Evolutionary conservation across 2,797 vertebrate genomes (phyloP), one percentile per base, ranked within the genome.

Genomic region (Oreochromis grahami): DNA sequence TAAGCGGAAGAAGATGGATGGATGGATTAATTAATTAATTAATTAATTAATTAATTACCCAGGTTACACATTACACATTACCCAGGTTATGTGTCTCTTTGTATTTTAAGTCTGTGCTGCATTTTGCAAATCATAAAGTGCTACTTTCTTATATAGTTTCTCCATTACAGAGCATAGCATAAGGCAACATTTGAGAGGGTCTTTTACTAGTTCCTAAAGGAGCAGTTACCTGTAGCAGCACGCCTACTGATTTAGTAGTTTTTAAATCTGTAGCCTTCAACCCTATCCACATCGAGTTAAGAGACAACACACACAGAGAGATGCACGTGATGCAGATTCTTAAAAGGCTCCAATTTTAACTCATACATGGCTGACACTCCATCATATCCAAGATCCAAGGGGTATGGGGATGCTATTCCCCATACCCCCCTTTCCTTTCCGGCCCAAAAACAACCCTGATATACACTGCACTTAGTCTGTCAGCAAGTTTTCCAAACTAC

Each of bases 171-270:
- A 12, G 1, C 32, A 11, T 3, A 52, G 51, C 11, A 65, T n/a
- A 65, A 5, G 34, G n/a, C 34, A n/a, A 34, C 19, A 1, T 65
- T 38, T 21, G 11, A 65, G 19, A 38, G 60, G 34, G 34, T 38
- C 1, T 21, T 7, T 7, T 53, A 24, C 15, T 17, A 53, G 3
- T 10, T 12, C 52, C 21, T 53, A 1, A 9, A 17, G 55, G 3
- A 56, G 53, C 5, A 58, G 8, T 17, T 29, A 6, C 8, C 55
- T 17, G 14, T 10, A 32, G 26, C 55, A 17, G 58, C 58, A 60
- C 0, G 2, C 9, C 0, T 2, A 19, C 32, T 29, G 12, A 56
- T 56, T 29, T 56, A 29, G 14, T 32, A 0, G 3, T 58, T 58
- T 29, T 58, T 32, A 17, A 29, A 58, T 9, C 19, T 63, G 34